These are phyloP conservation scores for Ctenopoma kingsleyae DNA, from an alignment of 2,797 vertebrate genomes.

Conservation along the genomic window DNA sequence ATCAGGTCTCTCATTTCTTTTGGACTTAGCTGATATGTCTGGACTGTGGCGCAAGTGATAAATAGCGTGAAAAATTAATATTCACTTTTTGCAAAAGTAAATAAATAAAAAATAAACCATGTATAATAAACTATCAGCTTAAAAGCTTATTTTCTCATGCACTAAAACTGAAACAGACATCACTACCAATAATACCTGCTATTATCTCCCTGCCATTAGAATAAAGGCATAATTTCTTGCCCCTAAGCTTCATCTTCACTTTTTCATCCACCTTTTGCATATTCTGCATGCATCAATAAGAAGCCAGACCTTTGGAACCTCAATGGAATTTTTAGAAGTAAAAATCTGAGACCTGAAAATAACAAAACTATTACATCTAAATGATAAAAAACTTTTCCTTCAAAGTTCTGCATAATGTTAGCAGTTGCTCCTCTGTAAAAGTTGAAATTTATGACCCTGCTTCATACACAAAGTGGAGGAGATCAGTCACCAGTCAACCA, in stretches of 20 bases:
- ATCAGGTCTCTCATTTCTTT: conserved; percentile 24
- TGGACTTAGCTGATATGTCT: conserved; percentile 14
- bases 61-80: conserved; percentile 26
- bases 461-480: conserved; percentile 11
- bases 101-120: background rate
- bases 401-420: conserved; percentile 19
- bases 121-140: conserved; percentile 1
- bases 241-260: conserved; percentile 14
- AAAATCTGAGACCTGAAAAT: conserved; percentile 55
- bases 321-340: conserved; percentile 50
- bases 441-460: conserved; percentile 10
- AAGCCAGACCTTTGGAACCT: conserved; percentile 51
- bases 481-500: conserved; percentile 21
- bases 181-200: conserved; percentile 32
- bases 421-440: conserved; percentile 11
- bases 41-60: conserved; percentile 21
- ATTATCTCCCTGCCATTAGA: conserved; percentile 21
- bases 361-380: conserved; percentile 46
- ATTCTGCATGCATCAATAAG: conserved; percentile 37
- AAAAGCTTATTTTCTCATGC: conserved; percentile 14
- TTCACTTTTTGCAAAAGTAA: background rate
- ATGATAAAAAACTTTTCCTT: conserved; percentile 33
- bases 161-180: conserved; percentile 10
- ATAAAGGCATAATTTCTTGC: conserved; percentile 15
- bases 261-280: conserved; percentile 29